Conservation (phyloP, 2,113 vertebrate genomes). For the Eleginops maclovinus region DNA sequence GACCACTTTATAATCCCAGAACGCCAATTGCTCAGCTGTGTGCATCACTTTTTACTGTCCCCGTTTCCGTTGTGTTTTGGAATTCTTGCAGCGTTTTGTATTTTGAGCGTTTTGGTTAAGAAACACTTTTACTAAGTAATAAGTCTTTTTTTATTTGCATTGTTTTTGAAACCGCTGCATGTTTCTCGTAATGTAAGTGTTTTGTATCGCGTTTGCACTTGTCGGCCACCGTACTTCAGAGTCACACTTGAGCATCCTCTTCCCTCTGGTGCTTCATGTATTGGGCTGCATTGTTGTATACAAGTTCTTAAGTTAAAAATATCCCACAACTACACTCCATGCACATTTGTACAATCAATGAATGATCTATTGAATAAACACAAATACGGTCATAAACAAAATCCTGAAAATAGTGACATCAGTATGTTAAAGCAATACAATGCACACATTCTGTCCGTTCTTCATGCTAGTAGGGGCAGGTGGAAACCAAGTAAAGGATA, state of each 20-base stretch:
- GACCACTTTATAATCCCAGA: too few relatives aligned
- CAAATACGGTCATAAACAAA: constrained; percentile 12
- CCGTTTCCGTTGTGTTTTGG: too few relatives aligned
- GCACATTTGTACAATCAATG: background rate
- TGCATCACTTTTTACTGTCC: too few relatives aligned
- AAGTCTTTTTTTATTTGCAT: too few relatives aligned
- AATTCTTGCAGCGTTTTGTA: too few relatives aligned
- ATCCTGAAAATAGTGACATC: background rate
- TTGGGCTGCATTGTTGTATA: background rate
- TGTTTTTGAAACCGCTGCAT: too few relatives aligned
- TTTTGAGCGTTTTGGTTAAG: too few relatives aligned
- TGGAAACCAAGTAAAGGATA: constrained; percentile 38
- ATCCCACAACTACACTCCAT: background rate
- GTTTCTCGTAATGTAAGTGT: too few relatives aligned
- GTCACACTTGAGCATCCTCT: background rate
- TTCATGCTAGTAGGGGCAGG: constrained; percentile 69
- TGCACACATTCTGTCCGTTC: constrained; percentile 20
- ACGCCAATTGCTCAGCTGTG: too few relatives aligned
- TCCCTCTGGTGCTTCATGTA: background rate
- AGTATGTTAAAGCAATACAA: background rate
- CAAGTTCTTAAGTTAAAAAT: background rate
- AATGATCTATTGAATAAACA: background rate
- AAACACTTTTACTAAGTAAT: too few relatives aligned
- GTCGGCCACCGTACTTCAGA: too few relatives aligned
- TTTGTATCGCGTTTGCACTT: too few relatives aligned